These are phyloP conservation scores for Ceratina australensis DNA, from an alignment of 1,140 invertebrate genomes.

Conservation along the genomic window DNA sequence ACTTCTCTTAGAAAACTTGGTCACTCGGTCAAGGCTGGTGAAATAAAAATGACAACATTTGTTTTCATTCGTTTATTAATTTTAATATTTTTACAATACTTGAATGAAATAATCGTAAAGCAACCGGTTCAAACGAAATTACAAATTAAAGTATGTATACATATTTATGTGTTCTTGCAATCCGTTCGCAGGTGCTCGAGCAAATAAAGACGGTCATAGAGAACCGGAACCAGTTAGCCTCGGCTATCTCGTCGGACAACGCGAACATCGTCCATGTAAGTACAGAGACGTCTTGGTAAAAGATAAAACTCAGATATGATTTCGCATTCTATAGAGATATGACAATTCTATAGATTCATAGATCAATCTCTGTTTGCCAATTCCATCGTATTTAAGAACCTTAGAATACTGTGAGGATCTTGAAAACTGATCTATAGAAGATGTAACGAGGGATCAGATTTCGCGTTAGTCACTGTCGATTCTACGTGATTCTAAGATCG, in stretches of 20 bases:
- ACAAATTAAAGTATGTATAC: conserved; percentile 25
- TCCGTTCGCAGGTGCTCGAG: conserved; percentile 74
- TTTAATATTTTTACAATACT: too few relatives aligned
- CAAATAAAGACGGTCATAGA: conserved; percentile 79
- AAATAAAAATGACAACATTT: too few relatives aligned
- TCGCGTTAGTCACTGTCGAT: neutral
- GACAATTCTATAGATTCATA: too few relatives aligned
- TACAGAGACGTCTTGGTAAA: conserved; percentile 21
- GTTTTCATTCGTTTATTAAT: too few relatives aligned
- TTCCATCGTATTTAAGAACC: neutral
- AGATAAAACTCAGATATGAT: too few relatives aligned
- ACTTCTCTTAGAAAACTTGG: too few relatives aligned
- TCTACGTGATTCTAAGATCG: conserved; percentile 50
- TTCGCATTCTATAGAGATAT: neutral
- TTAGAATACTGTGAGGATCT: neutral
- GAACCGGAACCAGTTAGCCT: conserved; percentile 75
- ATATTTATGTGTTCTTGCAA: conserved; percentile 6
- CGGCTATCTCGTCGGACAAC: conserved; percentile 63
- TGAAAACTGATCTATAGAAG: neutral
- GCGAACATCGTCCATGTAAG: conserved; percentile 68
- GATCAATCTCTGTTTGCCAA: too few relatives aligned
- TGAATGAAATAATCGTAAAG: too few relatives aligned
- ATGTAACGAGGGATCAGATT: conserved; percentile 15
- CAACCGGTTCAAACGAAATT: too few relatives aligned
- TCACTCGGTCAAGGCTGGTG: too few relatives aligned